These are phyloP conservation scores for Coenobita brevimanus DNA, from an alignment of 1,140 invertebrate species.

Conservation along the genomic window DNA sequence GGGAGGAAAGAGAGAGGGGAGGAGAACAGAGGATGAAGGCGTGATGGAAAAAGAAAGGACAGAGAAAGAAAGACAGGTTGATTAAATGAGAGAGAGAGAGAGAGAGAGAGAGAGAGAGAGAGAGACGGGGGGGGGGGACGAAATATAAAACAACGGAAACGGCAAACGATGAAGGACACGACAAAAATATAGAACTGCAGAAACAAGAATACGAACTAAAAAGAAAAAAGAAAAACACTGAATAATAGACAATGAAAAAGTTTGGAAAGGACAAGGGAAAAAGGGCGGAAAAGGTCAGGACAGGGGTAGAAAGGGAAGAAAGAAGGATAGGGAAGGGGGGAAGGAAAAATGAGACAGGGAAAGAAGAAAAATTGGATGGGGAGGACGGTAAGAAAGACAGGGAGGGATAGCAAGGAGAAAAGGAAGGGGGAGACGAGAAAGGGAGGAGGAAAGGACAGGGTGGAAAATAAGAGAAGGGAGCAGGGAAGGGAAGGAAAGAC, in stretches of 20 bases:
- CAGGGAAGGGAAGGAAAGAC: too few relatives aligned
- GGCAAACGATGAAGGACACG: background rate
- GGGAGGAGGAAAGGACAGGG: background rate
- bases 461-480: background rate
- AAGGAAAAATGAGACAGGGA: background rate
- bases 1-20: too few relatives aligned
- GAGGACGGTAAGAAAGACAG: background rate
- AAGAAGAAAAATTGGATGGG: background rate
- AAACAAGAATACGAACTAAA: background rate
- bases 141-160: background rate
- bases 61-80: background rate
- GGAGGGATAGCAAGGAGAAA: too few relatives aligned
- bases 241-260: background rate
- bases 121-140: background rate
- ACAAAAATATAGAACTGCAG: too few relatives aligned
- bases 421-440: background rate
- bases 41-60: background rate
- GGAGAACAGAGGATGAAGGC: background rate
- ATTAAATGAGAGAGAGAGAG: background rate
- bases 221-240: background rate
- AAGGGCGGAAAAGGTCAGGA: background rate
- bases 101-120: background rate
- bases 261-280: background rate
- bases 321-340: background rate
- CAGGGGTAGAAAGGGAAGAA: background rate